A percentile compares a stretch with the other conserved stretches of the same genome.
Evolutionary conservation across 2,888 invertebrate genomes (phyloP).

Genomic region (Zeuzera pyrina): DNA sequence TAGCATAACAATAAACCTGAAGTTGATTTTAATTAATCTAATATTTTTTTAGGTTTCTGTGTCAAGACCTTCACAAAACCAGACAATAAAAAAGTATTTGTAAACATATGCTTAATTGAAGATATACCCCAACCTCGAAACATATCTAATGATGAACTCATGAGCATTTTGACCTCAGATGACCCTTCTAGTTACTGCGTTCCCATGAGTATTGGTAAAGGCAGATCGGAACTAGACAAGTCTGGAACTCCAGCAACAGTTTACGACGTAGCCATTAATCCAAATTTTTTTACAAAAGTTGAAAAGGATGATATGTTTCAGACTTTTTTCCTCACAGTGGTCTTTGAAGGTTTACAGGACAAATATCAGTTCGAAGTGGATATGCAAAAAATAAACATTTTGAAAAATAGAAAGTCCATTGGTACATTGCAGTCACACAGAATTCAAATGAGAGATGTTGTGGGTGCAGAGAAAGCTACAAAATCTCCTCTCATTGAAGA

Average conservation of each 20-base stretch:
- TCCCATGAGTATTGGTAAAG: slow-evolving; percentile 93
- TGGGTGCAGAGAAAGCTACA: slow-evolving; percentile 41
- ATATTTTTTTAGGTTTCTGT: slow-evolving; percentile 77
- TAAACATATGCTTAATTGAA: slow-evolving; percentile 88
- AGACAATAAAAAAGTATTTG: slow-evolving; percentile 82
- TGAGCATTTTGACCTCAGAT: slow-evolving; percentile 77
- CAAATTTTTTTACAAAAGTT: slow-evolving; percentile 83
- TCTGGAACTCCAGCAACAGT: slow-evolving; percentile 80
- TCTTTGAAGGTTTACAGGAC: slow-evolving; percentile 81
- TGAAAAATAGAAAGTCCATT: slow-evolving; percentile 82
- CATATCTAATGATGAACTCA: slow-evolving; percentile 79
- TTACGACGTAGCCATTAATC: slow-evolving; percentile 89
- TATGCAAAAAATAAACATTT: slow-evolving; percentile 75
- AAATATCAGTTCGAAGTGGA: slow-evolving; percentile 83
- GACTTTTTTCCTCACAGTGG: slow-evolving; percentile 84
- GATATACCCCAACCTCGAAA: slow-evolving; percentile 83
- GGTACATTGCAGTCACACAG: slow-evolving; percentile 83
- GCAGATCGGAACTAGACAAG: slow-evolving; percentile 84
- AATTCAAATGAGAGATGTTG: slow-evolving; percentile 79
- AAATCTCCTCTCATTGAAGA: slow-evolving; percentile 75
- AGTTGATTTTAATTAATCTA: neutral
- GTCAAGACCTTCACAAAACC: slow-evolving; percentile 80
- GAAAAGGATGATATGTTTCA: slow-evolving; percentile 79
- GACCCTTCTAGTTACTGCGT: slow-evolving; percentile 83
- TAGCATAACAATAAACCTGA: neutral